phyloP scores from a whole-genome alignment of 2,113 vertebrate genomes.

The Tursiops truncatus region DNA sequence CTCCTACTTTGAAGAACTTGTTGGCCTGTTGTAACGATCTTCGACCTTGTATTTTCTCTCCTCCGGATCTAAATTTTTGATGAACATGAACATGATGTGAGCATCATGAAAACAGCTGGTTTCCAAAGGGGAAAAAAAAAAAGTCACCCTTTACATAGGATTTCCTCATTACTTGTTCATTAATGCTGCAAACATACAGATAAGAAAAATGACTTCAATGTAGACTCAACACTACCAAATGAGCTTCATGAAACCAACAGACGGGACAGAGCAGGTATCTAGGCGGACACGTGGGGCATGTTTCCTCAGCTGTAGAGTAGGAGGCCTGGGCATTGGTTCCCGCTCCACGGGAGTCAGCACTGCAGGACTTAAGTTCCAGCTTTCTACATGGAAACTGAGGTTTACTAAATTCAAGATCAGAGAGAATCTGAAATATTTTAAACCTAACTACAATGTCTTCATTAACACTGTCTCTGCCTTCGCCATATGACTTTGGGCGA shows the following conservation, averaged over 20 bases:
- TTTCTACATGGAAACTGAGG: not conserved
- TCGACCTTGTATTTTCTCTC: not conserved
- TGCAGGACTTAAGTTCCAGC: not conserved
- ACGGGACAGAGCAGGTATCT: not conserved
- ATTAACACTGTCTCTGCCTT: not conserved
- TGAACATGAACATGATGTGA: not conserved
- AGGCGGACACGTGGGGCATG: accelerated
- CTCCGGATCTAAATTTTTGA: not conserved
- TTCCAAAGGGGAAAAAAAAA: not conserved
- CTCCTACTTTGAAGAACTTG: slow-evolving; percentile 25
- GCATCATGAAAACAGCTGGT: not conserved
- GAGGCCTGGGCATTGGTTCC: not conserved
- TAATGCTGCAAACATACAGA: not conserved
- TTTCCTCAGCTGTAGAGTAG: not conserved
- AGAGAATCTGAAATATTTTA: not conserved
- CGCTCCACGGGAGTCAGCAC: not conserved
- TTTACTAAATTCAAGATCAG: not conserved
- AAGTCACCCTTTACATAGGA: not conserved
- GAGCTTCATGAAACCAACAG: not conserved
- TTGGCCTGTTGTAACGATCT: not conserved
- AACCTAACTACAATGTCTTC: not conserved
- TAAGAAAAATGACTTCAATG: not conserved
- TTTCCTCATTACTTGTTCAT: not conserved
- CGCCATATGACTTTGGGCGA: not conserved
- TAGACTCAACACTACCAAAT: not conserved